Evolutionary conservation across 2,113 vertebrate genomes (phyloP), one percentile per base, ranked within the genome.

Genomic region (Eretmochelys imbricata): DNA sequence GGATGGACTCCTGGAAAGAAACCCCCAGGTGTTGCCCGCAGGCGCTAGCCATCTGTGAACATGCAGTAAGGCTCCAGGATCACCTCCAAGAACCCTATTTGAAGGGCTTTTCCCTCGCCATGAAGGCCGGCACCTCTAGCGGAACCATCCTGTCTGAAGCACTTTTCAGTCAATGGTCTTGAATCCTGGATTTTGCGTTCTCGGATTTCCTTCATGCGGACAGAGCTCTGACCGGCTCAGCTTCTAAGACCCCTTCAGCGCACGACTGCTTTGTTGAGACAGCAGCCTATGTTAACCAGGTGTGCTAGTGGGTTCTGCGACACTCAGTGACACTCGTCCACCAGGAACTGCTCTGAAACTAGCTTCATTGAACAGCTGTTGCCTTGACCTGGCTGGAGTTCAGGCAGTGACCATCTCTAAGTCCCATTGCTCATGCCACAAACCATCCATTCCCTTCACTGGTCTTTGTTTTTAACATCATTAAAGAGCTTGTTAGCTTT

Each of bases 241-340:
- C 42, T 11, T 76, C 24, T 12, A 12, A 46, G 75, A 46, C 24
- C 72, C 22, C 6, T 27, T 69, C 35, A 20, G 35, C 17, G 17
- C 17, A n/a, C 17, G 16, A 17, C 65, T 69, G 17, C 35, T 38
- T 19, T 69, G 16, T 38, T 76, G 72, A 76, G 75, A 27, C 42
- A 11, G 38, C 42, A 11, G 38, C n/a, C 24, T 5, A 25, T 3
- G 22, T 24, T 25, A 42, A 12, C 38, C 42, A 27, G 75, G 38
- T 27, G 20, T 46, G 72, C 42, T 27, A 20, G 10, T 25, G 38
- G 42, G 24, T 25, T 83, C 25, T 49, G 29, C 27, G 12, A 6
- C 53, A 22, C 8, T 20, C 14, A 31, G 53, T 0, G 0, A 50
- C 3, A 59, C 46, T 46, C 27, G 16, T 48, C 79, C 4, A 2